A percentile compares a stretch with the other conserved stretches of the same genome.
phyloP scores from a whole-genome alignment of 2,797 vertebrate genomes.

The Aselliscus stoliczkanus region DNA sequence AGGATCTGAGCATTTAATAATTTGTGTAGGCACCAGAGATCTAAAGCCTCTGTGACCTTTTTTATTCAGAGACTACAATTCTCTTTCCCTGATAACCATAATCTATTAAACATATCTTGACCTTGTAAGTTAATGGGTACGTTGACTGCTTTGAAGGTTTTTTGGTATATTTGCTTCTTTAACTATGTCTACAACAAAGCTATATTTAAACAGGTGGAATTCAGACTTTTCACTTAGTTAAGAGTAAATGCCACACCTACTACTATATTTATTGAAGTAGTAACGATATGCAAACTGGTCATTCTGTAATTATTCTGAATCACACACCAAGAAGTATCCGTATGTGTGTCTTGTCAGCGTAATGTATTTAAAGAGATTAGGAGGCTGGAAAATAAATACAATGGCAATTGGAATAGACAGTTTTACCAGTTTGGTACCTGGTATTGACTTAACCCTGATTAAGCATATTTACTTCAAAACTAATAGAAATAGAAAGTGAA shows the following conservation, averaged over 20 bases:
- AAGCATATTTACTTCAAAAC: slow-evolving; percentile 23
- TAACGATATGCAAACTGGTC: slow-evolving; percentile 8
- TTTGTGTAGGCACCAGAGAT: background rate
- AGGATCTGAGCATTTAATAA: background rate
- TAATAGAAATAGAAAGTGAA: too few species aligned
- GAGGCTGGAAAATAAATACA: background rate
- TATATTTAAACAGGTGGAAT: background rate
- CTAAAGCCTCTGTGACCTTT: background rate
- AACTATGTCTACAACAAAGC: background rate
- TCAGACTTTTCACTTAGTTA: slow-evolving; percentile 4
- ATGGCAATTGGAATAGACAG: background rate
- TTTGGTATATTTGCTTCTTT: slow-evolving; percentile 20
- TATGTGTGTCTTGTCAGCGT: background rate
- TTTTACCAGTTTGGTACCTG: slow-evolving; percentile 1
- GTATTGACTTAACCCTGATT: background rate
- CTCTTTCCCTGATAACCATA: background rate
- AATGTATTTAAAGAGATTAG: background rate
- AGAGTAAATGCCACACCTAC: background rate
- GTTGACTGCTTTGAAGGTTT: slow-evolving; percentile 13
- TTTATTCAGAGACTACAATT: slow-evolving; percentile 15
- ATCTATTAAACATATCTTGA: slow-evolving; percentile 1
- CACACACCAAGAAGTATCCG: background rate
- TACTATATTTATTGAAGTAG: background rate
- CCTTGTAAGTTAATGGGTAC: slow-evolving; percentile 32
- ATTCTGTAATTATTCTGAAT: slow-evolving; percentile 33